Evolutionary conservation across 2,113 vertebrate genomes (phyloP), one percentile per base, ranked within the genome.

Genomic region (Gallinago jamesoni): DNA sequence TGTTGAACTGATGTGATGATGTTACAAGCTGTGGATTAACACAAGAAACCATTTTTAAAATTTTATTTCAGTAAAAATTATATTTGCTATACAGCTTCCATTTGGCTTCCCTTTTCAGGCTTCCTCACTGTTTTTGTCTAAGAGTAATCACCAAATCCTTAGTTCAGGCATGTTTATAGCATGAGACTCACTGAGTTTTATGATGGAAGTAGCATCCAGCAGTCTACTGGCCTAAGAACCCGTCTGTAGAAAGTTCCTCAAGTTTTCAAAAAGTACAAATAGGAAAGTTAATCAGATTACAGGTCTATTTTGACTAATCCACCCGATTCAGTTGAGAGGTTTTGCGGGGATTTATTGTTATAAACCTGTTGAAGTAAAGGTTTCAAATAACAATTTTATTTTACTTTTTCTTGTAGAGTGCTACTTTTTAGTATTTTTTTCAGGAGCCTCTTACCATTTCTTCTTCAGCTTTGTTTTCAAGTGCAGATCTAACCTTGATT

Each of bases 61-160:
- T 83, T 96, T 91, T 87, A 90, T 95, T 95, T 97, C 82, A 43
- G 35, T 89, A 92, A 90, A 97, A 89, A 68, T 80, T 72, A 39
- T 35, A 64, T 93, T 95, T 96, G 88, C 90, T 83, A 70, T 80
- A 59, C 60, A 95, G 69, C 52, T 91, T 10, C n/a, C 45, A 47
- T 89, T 80, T 94, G 94, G 78, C 89, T 43, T 50, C 39, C 22
- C 69, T 93, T 81, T 94, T 79, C 33, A 83, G 64, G 30, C 17
- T 87, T 84, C 50, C 6, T 24, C 17, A 37, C 24, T 52, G 39
- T 69, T 80, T n/a, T 70, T 11, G 1, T 56, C 45, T 67, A 57
- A 31, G 53, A 87, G 24, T 23, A 79, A 23, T 14, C 59, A 70
- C 25, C 14, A 31, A 28, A 7, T 7, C 12, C 30, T 53, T 11